A percentile compares a stretch with the other conserved stretches of the same genome.
These are phyloP conservation scores for Monomorium pharaonis DNA, from an alignment of 1,140 invertebrate species.

Conservation along the genomic window DNA sequence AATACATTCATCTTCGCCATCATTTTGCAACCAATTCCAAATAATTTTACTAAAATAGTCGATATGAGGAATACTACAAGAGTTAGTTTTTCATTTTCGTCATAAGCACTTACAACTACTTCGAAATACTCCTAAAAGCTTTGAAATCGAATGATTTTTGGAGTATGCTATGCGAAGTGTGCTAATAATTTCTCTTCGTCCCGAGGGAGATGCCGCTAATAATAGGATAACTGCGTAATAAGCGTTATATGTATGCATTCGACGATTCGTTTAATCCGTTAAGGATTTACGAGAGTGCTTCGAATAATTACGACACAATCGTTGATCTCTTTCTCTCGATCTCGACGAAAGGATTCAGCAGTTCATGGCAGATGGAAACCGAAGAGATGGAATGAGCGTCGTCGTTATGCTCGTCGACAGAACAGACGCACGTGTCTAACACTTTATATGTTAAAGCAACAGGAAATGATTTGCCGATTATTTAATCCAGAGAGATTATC, in stretches of 20 bases:
- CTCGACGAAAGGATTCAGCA: slow-evolving; percentile 34
- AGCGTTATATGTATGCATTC: not conserved
- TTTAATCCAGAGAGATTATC: slow-evolving; percentile 7
- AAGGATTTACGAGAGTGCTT: not conserved
- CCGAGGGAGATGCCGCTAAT: slow-evolving; percentile 2
- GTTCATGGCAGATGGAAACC: slow-evolving; percentile 8
- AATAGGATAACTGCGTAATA: slow-evolving; percentile 7
- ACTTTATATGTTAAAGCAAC: slow-evolving; percentile 14
- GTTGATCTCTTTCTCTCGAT: slow-evolving; percentile 1
- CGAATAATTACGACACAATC: not conserved
- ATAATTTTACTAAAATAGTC: not conserved
- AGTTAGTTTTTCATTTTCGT: slow-evolving; percentile 31
- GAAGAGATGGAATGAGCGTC: slow-evolving; percentile 19
- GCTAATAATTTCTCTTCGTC: not conserved
- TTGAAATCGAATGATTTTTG: not conserved
- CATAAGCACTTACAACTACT: slow-evolving; percentile 11
- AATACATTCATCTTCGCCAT: not conserved
- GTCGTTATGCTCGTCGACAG: slow-evolving; percentile 24
- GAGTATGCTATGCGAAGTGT: not conserved
- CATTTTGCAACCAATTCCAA: not conserved
- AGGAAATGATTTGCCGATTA: not conserved
- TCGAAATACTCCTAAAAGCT: slow-evolving; percentile 6
- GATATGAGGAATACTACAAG: not conserved
- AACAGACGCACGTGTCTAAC: slow-evolving; percentile 22
- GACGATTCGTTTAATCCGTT: not conserved